Conservation (phyloP, 2,888 invertebrate genomes). For the Spialia ferax region DNA sequence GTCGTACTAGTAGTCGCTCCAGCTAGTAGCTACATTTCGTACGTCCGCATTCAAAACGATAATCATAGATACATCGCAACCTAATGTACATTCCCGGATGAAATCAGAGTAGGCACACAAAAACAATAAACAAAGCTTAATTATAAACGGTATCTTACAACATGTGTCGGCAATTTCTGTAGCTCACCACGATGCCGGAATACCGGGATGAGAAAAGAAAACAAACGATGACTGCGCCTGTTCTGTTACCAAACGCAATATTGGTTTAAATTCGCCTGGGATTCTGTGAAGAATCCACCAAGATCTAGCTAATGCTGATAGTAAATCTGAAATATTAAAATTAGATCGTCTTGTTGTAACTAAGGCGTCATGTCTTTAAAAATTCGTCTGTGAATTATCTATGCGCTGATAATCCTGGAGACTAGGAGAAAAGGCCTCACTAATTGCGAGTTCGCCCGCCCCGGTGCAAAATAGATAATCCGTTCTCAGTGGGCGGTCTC, state of each 20-base stretch:
- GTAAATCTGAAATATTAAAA: too few species aligned
- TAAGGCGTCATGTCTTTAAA: too few species aligned
- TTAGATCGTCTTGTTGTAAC: too few species aligned
- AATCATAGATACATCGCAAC: background rate
- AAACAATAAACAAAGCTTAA: constrained; percentile 27
- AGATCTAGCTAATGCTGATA: too few species aligned
- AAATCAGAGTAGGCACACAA: background rate
- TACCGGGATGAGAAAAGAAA: constrained; percentile 33
- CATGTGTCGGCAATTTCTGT: constrained; percentile 6
- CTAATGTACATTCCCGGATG: constrained; percentile 2
- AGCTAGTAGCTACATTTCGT: background rate
- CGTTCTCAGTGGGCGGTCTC: constrained; percentile 81
- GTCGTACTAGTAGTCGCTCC: background rate
- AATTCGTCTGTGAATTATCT: constrained; percentile 48
- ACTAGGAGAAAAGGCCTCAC: constrained; percentile 43
- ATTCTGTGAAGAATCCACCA: too few species aligned
- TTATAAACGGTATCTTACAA: constrained; percentile 18
- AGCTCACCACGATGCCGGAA: constrained; percentile 7
- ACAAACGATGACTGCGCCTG: constrained; percentile 39
- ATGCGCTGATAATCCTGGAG: constrained; percentile 40
- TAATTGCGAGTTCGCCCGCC: constrained; percentile 74
- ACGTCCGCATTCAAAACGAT: background rate
- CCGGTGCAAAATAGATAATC: constrained; percentile 66
- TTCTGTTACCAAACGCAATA: background rate
- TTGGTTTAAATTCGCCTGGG: constrained; percentile 44